phyloP scores from a whole-genome alignment of 2,888 invertebrate genomes.

The Rotaria macrura region DNA sequence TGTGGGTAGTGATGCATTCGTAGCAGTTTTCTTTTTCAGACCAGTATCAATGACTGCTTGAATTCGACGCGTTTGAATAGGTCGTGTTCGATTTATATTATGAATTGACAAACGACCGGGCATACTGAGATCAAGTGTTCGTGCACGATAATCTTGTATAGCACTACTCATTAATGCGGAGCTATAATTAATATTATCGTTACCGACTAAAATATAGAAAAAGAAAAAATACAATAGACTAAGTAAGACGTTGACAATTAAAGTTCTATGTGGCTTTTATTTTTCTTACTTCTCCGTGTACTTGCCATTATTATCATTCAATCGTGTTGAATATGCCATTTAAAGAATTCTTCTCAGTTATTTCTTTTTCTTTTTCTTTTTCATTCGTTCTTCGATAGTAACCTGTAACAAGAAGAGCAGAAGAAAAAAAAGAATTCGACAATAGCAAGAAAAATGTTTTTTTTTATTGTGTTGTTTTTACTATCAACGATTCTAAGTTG shows the following conservation, averaged over 20 bases:
- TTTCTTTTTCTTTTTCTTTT: not conserved
- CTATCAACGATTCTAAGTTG: not conserved
- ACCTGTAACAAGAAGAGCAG: not conserved
- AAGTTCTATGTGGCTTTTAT: not conserved
- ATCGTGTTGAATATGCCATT: not conserved
- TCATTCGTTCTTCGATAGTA: not conserved
- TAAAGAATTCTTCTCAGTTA: not conserved
- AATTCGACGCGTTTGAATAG: not conserved
- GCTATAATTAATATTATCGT: not conserved
- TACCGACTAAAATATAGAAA: not conserved
- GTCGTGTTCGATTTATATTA: not conserved
- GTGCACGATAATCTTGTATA: not conserved
- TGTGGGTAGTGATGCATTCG: not conserved
- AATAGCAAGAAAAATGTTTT: not conserved
- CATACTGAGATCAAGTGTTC: not conserved
- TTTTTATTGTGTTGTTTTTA: not conserved
- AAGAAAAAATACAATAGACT: not conserved
- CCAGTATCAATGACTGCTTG: not conserved
- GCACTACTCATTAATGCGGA: slow-evolving; percentile 7
- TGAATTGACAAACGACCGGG: not conserved
- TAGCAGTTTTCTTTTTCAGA: not conserved
- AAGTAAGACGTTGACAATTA: not conserved
- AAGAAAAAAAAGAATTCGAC: not conserved
- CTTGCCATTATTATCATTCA: not conserved
- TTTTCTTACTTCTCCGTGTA: not conserved